Evolutionary conservation across 1,140 invertebrate species (phyloP).

Genomic region (Apis cerana): DNA sequence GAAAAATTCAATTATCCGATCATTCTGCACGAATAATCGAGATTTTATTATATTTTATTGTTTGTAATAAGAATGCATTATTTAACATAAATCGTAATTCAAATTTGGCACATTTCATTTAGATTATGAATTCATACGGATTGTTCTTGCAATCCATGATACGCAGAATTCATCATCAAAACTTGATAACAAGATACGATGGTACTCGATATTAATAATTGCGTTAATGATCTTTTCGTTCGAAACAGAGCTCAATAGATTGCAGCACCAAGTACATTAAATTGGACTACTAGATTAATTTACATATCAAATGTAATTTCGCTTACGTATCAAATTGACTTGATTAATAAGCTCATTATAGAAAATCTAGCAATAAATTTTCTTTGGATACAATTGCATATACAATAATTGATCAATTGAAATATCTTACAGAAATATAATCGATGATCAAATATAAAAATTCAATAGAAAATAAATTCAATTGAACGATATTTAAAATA

Average conservation of each 20-base stretch:
- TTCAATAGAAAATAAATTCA: too few species aligned
- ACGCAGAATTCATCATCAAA: background rate
- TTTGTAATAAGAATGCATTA: too few species aligned
- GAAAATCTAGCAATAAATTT: conserved; percentile 8
- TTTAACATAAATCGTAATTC: too few species aligned
- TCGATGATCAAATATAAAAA: too few species aligned
- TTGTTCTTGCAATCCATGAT: background rate
- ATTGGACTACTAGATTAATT: conserved; percentile 34
- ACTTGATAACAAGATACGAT: conserved; percentile 31
- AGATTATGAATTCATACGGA: background rate
- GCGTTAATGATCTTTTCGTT: conserved; percentile 41
- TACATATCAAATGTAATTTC: conserved; percentile 31
- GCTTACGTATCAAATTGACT: conserved; percentile 16
- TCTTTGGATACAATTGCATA: conserved; percentile 1
- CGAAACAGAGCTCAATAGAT: background rate
- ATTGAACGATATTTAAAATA: too few species aligned
- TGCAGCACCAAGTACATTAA: conserved; percentile 23
- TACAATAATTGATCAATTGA: too few species aligned
- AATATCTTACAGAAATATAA: too few species aligned
- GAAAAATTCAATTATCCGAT: too few species aligned
- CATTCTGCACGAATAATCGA: too few species aligned
- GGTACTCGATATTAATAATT: conserved; percentile 9
- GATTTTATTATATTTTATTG: too few species aligned
- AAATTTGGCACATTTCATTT: too few species aligned
- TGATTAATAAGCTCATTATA: conserved; percentile 46